Evolutionary conservation across 1,140 invertebrate genomes (phyloP).

Genomic region (Heliconius eleuchia): DNA sequence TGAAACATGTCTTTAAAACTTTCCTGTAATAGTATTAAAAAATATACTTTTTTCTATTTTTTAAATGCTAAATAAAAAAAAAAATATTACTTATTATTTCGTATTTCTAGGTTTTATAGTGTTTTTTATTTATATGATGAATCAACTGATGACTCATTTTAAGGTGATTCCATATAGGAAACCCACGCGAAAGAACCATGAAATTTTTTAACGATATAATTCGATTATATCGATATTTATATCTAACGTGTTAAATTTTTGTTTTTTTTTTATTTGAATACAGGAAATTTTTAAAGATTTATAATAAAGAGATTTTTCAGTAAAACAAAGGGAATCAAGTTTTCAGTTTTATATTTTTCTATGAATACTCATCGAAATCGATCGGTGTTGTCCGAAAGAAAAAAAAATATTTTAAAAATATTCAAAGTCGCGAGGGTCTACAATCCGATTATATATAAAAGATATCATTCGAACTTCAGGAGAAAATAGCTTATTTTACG

Average conservation of each 20-base stretch:
- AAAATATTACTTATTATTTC: background rate
- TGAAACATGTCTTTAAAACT: too few species aligned
- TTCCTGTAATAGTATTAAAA: too few species aligned
- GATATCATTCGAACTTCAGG: background rate
- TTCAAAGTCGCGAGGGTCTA: background rate
- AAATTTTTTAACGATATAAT: background rate
- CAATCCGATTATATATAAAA: too few species aligned
- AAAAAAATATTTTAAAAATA: background rate
- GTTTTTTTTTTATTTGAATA: background rate
- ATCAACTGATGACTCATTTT: constrained; percentile 3
- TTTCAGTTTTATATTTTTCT: too few species aligned
- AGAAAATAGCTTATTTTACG: background rate
- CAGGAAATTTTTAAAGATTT: background rate
- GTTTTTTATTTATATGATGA: background rate
- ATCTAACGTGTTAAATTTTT: background rate
- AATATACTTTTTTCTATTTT: too few species aligned
- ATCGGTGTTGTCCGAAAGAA: too few species aligned
- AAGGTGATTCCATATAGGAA: background rate
- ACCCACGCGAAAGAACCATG: background rate
- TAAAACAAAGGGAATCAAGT: too few species aligned
- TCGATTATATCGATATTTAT: background rate
- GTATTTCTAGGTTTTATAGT: background rate
- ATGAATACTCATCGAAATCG: too few species aligned
- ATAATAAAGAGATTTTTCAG: background rate
- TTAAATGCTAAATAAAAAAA: background rate